A percentile compares a stretch with the other conserved stretches of the same genome.
These are phyloP conservation scores for Tiliacea citrago DNA, from an alignment of 2,888 invertebrate genomes.

Conservation along the genomic window DNA sequence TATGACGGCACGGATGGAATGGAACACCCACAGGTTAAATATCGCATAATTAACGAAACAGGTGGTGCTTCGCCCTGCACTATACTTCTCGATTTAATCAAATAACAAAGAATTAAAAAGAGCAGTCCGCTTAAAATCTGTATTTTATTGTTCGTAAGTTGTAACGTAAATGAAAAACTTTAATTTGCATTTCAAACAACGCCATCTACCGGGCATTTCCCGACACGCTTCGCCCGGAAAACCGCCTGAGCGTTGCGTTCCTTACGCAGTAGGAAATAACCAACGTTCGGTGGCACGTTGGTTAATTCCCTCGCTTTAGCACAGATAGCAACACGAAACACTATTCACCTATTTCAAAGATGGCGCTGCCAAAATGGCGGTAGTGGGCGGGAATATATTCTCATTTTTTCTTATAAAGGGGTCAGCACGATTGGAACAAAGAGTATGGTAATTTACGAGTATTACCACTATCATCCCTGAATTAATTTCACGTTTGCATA, in stretches of 20 bases:
- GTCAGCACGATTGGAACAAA: slow-evolving; percentile 48
- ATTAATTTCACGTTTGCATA: slow-evolving; percentile 58
- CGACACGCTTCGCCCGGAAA: slow-evolving; percentile 6
- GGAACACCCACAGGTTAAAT: not conserved
- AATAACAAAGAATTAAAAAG: not conserved
- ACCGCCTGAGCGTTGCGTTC: not conserved
- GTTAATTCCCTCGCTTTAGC: not conserved
- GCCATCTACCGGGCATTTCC: slow-evolving; percentile 54
- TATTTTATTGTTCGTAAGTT: too few species aligned
- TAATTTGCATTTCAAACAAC: not conserved
- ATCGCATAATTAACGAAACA: slow-evolving; percentile 3
- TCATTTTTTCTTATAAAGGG: slow-evolving; percentile 10
- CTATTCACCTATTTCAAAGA: slow-evolving; percentile 28
- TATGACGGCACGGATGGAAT: not conserved
- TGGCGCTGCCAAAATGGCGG: slow-evolving; percentile 34
- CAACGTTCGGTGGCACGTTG: not conserved
- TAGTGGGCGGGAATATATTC: slow-evolving; percentile 14
- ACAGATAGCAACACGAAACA: slow-evolving; percentile 15
- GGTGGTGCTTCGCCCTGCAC: slow-evolving; percentile 18
- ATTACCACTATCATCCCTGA: slow-evolving; percentile 62
- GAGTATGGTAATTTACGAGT: slow-evolving; percentile 60
- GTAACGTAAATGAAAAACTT: not conserved
- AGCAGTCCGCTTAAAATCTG: rapidly evolving
- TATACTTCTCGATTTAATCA: not conserved
- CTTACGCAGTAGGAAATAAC: not conserved